Conservation (phyloP, 1,140 invertebrate genomes). For the Liolophura sinensis region DNA sequence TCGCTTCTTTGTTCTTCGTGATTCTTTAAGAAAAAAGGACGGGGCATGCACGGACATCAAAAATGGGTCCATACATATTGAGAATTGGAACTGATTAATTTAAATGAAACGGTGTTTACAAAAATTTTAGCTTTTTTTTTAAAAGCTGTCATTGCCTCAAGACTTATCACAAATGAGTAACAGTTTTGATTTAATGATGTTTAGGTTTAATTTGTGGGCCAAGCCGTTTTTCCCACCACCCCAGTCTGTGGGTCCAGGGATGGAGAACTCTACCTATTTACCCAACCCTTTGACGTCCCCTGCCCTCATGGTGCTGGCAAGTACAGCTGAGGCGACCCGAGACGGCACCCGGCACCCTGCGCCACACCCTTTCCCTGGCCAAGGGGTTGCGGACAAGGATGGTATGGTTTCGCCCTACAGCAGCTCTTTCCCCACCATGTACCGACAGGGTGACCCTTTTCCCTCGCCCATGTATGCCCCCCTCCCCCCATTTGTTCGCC, state of each 20-base stretch:
- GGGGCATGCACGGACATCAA: too few species aligned
- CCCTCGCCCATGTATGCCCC: slow-evolving; percentile 47
- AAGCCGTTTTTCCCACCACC: slow-evolving; percentile 49
- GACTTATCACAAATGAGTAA: slow-evolving; percentile 22
- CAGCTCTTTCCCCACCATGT: slow-evolving; percentile 42
- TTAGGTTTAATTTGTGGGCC: slow-evolving; percentile 56
- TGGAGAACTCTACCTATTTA: slow-evolving; percentile 72
- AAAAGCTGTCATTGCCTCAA: not conserved
- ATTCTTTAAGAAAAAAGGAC: too few species aligned
- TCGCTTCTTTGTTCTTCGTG: too few species aligned
- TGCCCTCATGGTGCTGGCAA: slow-evolving; percentile 76
- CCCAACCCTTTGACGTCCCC: slow-evolving; percentile 76
- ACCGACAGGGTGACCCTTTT: slow-evolving; percentile 46
- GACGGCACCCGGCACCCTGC: slow-evolving; percentile 60
- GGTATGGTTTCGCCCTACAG: slow-evolving; percentile 32
- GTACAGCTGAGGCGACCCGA: slow-evolving; percentile 72
- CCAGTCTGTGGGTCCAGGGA: slow-evolving; percentile 45
- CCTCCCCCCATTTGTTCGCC: slow-evolving; percentile 41
- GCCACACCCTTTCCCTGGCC: slow-evolving; percentile 36
- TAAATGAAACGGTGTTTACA: too few species aligned
- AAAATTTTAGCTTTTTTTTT: not conserved
- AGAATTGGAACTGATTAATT: too few species aligned
- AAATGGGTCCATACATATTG: too few species aligned
- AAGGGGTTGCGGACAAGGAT: slow-evolving; percentile 40
- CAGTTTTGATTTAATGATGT: slow-evolving; percentile 46